These are phyloP conservation scores for Phrynocephalus vlangalii DNA, from an alignment of 2,797 vertebrate species.

Conservation along the genomic window DNA sequence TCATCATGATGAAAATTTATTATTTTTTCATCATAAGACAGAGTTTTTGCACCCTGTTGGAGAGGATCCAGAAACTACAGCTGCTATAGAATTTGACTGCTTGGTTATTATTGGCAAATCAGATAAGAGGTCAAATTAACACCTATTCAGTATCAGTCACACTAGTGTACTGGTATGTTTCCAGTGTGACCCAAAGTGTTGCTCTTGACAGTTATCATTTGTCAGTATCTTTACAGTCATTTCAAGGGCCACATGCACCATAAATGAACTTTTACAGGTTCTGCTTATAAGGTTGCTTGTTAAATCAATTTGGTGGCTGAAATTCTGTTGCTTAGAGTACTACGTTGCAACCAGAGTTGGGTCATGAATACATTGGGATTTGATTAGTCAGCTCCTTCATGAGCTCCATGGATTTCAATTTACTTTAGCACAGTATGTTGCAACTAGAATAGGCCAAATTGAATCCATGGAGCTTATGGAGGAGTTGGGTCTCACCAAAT, in stretches of 20 bases:
- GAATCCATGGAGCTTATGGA: too few species aligned
- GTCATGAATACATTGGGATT: too few species aligned
- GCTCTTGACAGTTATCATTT: background rate
- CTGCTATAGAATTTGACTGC: too few species aligned
- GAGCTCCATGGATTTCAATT: too few species aligned
- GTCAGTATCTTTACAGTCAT: background rate
- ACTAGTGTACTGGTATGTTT: background rate
- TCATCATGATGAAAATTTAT: too few species aligned
- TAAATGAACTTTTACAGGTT: slow-evolving; percentile 9
- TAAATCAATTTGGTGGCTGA: background rate
- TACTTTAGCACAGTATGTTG: too few species aligned
- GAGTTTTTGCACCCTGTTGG: background rate
- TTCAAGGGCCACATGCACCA: background rate
- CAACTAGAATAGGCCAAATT: too few species aligned
- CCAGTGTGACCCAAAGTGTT: background rate
- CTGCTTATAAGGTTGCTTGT: background rate
- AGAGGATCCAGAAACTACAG: background rate
- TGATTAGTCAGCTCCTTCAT: too few species aligned
- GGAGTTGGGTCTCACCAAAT: too few species aligned
- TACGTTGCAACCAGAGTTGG: too few species aligned
- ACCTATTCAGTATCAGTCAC: background rate
- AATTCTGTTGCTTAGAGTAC: too few species aligned
- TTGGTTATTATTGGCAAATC: background rate
- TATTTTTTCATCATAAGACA: too few species aligned
- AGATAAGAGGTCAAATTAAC: background rate